Evolutionary conservation across 2,797 vertebrate genomes (phyloP).

Genomic region (Ibycter americanus): DNA sequence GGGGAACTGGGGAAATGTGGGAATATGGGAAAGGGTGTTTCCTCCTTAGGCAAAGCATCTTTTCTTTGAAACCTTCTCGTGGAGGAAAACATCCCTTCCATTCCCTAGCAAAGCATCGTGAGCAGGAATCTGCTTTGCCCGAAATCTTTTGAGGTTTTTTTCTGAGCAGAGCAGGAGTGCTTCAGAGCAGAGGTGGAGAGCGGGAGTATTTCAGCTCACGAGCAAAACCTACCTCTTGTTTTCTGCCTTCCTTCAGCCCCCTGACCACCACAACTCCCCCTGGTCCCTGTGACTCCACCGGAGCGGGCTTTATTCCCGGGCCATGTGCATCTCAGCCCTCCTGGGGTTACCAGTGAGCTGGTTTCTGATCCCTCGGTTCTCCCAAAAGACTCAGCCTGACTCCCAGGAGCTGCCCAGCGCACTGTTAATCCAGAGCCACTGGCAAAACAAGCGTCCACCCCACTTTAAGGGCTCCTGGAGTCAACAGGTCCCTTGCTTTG

Average conservation of each 20-base stretch:
- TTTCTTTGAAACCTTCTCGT: not conserved
- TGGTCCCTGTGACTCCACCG: not conserved
- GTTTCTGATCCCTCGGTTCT: not conserved
- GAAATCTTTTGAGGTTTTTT: not conserved
- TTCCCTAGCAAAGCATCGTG: rapidly evolving
- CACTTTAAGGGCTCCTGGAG: not conserved
- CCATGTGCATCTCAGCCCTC: not conserved
- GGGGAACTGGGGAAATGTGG: not conserved
- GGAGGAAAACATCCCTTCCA: not conserved
- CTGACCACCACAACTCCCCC: not conserved
- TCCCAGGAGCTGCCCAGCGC: not conserved
- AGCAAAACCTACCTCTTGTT: not conserved
- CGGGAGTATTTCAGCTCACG: not conserved
- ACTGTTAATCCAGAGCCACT: not conserved
- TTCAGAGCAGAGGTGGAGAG: no score
- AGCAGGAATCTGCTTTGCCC: not conserved
- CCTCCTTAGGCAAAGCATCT: not conserved
- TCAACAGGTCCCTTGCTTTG: not conserved
- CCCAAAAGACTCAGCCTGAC: not conserved
- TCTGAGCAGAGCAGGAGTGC: not conserved
- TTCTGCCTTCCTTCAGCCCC: not conserved
- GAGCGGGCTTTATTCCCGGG: not conserved
- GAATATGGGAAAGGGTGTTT: not conserved
- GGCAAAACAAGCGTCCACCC: rapidly evolving
- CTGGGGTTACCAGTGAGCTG: not conserved